phyloP scores from a whole-genome alignment of 2,888 invertebrate genomes.

The Amblyteles armatorius region DNA sequence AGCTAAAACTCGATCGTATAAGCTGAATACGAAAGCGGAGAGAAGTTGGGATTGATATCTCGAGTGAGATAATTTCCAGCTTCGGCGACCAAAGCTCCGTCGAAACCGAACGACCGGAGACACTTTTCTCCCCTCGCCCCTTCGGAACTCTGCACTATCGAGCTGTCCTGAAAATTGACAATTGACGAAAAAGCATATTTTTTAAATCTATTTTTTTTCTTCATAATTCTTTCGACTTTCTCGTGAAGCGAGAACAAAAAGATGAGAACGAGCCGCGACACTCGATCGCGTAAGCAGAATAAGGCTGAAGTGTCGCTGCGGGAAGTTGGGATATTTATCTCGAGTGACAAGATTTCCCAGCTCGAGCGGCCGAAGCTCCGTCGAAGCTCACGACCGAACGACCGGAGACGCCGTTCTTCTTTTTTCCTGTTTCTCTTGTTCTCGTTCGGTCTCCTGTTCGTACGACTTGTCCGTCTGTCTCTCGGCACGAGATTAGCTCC shows the following conservation, averaged over 20 bases:
- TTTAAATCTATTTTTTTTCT: not conserved
- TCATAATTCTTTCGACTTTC: not conserved
- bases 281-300: not conserved
- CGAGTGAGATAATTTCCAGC: too few relatives aligned
- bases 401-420: conserved; percentile 46
- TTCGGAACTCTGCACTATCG: too few relatives aligned
- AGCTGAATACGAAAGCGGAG: too few relatives aligned
- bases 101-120: too few relatives aligned
- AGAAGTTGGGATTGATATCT: too few relatives aligned
- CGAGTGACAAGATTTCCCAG: conserved; percentile 58
- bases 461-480: conserved; percentile 17
- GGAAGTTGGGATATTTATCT: conserved; percentile 58
- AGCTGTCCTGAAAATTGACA: too few relatives aligned
- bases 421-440: conserved; percentile 46
- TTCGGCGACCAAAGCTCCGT: too few relatives aligned
- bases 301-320: conserved; percentile 28
- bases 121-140: too few relatives aligned
- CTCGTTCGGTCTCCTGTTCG: conserved; percentile 59
- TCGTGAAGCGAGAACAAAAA: not conserved
- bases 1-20: too few relatives aligned
- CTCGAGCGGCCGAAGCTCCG: not conserved
- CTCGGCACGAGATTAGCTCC: conserved; percentile 62
- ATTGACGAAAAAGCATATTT: not conserved
- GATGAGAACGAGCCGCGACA: not conserved
- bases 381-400: conserved; percentile 51